Evolutionary conservation across 2,113 vertebrate genomes (phyloP).

Genomic region (Anser brachyrhynchus): DNA sequence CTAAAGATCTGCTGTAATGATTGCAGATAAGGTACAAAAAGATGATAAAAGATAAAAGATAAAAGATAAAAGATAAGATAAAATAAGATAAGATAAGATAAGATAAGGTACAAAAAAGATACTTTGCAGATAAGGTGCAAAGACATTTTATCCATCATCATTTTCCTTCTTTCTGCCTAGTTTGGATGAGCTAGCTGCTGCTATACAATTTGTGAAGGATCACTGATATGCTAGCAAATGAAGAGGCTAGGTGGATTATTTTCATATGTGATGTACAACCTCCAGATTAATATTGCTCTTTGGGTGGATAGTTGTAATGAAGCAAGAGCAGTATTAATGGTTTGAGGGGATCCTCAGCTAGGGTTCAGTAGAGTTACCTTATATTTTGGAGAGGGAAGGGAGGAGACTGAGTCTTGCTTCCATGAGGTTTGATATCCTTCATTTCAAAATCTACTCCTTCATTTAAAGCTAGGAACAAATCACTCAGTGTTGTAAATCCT

Average conservation of each 20-base stretch:
- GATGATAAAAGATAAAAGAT: no score
- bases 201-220: neutral
- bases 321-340: neutral
- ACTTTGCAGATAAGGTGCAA: neutral
- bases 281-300: neutral
- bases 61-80: no score
- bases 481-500: neutral
- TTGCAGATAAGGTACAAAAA: neutral
- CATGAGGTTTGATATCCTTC: accelerated
- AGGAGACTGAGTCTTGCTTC: neutral
- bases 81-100: no score
- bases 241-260: neutral
- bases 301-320: neutral
- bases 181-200: neutral
- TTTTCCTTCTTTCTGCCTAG: neutral
- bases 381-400: neutral
- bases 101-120: no score
- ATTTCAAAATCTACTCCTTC: neutral
- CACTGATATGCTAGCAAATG: neutral
- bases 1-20: neutral
- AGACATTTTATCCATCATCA: neutral
- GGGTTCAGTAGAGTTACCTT: neutral
- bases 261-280: neutral
- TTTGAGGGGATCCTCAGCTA: neutral
- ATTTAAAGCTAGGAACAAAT: neutral